Conservation (phyloP, 2,888 invertebrate species). For the Ferrisia virgata region DNA sequence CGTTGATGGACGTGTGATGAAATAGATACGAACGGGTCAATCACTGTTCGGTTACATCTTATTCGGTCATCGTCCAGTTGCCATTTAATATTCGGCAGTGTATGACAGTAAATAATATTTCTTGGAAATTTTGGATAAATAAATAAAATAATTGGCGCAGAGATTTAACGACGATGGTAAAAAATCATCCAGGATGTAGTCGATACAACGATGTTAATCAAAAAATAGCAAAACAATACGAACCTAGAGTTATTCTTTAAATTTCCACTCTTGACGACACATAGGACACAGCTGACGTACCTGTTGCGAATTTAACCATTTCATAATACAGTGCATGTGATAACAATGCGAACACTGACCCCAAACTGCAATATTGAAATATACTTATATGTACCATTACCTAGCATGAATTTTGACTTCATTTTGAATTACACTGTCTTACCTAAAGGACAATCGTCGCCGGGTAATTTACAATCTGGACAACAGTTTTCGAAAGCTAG, state of each 20-base stretch:
- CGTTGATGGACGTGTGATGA: slow-evolving; percentile 20
- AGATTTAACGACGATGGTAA: not conserved
- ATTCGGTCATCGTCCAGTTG: not conserved
- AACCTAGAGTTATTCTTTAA: slow-evolving; percentile 64
- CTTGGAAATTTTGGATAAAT: not conserved
- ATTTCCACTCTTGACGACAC: slow-evolving; percentile 99
- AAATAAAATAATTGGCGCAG: not conserved
- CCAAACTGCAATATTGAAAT: slow-evolving; percentile 84
- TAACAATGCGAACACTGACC: slow-evolving; percentile 98
- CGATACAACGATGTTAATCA: not conserved
- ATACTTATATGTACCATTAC: too few relatives aligned
- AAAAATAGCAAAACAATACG: not conserved
- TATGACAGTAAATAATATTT: not conserved
- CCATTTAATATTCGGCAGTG: not conserved
- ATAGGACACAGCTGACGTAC: slow-evolving; percentile 86
- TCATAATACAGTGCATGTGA: slow-evolving; percentile 99
- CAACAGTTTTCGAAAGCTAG: slow-evolving; percentile 99
- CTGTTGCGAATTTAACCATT: slow-evolving; percentile 95
- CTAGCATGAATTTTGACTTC: too few relatives aligned
- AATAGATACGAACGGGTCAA: slow-evolving; percentile 9
- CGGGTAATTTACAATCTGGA: slow-evolving; percentile 94
- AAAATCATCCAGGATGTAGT: not conserved
- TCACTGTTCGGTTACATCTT: slow-evolving; percentile 6
- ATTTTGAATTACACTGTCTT: too few relatives aligned
- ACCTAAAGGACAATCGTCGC: slow-evolving; percentile 93